Percentiles rank a stretch among this genome's conserved stretches.
These are phyloP conservation scores for Troilus luridus DNA, from an alignment of 2,888 invertebrate species.

Conservation along the genomic window DNA sequence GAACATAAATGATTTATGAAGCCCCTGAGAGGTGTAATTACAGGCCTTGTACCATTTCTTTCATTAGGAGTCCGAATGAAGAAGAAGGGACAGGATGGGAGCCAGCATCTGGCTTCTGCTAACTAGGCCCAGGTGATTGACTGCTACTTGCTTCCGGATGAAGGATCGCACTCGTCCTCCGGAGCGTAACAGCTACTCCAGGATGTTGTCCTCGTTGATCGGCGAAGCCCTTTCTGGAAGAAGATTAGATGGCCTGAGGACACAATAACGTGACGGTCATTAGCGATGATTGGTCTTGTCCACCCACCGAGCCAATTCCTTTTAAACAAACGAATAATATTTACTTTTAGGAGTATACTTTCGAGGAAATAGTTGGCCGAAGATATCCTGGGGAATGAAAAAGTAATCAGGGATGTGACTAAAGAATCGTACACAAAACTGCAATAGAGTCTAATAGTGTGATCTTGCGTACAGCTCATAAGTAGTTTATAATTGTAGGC, in stretches of 20 bases:
- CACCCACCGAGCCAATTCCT: too few species aligned
- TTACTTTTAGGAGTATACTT: too few species aligned
- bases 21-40: constrained; percentile 44
- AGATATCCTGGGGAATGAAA: too few species aligned
- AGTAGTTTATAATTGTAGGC: too few species aligned
- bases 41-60: constrained; percentile 36
- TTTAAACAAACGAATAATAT: too few species aligned
- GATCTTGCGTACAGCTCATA: too few species aligned
- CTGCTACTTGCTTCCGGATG: not conserved
- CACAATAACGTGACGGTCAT: not conserved
- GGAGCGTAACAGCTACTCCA: not conserved
- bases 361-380: too few species aligned
- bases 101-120: not conserved
- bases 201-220: too few species aligned
- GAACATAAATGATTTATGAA: constrained; percentile 46
- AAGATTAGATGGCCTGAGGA: not conserved
- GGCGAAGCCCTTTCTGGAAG: not conserved
- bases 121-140: not conserved
- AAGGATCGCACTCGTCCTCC: not conserved
- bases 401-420: too few species aligned
- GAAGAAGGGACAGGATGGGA: constrained; percentile 7
- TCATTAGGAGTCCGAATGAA: constrained; percentile 44
- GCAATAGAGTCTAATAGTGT: too few species aligned
- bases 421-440: too few species aligned
- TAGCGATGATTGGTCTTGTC: too few species aligned